These are phyloP conservation scores for Brachynemurus nebulosus DNA, from an alignment of 2,888 invertebrate species.

Conservation along the genomic window DNA sequence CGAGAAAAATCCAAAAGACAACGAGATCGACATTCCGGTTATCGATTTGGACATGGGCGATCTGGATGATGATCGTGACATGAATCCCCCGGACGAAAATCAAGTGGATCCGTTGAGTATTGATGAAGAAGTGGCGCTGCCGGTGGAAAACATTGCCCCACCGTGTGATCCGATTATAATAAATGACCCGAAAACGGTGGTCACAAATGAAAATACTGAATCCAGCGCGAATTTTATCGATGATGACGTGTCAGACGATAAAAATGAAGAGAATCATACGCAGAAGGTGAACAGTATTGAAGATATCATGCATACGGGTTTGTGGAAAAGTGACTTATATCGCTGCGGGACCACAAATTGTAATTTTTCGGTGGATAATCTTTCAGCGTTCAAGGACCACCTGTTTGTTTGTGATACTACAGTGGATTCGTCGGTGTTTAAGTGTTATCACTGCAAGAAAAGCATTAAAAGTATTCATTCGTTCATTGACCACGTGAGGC, in stretches of 20 bases:
- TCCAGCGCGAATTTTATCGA: too few relatives aligned
- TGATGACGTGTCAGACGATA: background rate
- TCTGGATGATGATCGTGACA: too few relatives aligned
- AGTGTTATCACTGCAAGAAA: slow-evolving; percentile 38
- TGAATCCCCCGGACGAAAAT: too few relatives aligned
- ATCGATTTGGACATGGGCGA: background rate
- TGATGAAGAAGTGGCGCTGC: background rate
- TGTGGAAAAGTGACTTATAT: slow-evolving; percentile 33
- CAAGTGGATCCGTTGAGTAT: background rate
- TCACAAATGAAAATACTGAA: background rate
- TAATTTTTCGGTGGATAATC: slow-evolving; percentile 25
- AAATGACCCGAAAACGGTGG: too few relatives aligned
- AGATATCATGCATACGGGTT: slow-evolving; percentile 28
- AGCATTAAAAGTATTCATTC: slow-evolving; percentile 31
- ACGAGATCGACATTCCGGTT: background rate
- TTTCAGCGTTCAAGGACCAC: slow-evolving; percentile 30
- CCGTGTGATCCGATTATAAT: too few relatives aligned
- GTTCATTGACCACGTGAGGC: slow-evolving; percentile 42
- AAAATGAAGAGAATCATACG: background rate
- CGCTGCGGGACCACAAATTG: slow-evolving; percentile 36
- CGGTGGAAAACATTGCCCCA: too few relatives aligned
- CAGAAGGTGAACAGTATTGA: slow-evolving; percentile 18
- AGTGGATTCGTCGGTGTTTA: slow-evolving; percentile 24
- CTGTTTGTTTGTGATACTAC: slow-evolving; percentile 27
- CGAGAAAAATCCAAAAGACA: background rate